Base-by-base conservation (phyloP, 2,888 invertebrate species). In the Chloromyia formosa region DNA sequence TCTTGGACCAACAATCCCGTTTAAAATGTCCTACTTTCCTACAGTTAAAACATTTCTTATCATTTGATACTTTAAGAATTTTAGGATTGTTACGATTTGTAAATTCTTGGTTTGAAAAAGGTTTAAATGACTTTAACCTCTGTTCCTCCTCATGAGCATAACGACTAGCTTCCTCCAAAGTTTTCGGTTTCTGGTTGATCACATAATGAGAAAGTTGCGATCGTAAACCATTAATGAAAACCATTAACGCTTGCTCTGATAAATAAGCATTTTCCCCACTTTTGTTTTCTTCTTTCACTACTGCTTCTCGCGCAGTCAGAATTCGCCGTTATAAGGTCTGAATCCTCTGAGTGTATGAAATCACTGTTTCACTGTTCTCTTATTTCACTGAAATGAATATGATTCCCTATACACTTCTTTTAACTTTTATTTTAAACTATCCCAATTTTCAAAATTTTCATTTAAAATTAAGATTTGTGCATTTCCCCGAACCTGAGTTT, bases 81-180 rank as follows among this genome's bases (percentile, higher is more conserved):
- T 49, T 3, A 5, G 49, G 49, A 49, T 5, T 10, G 12, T 49
- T 49, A 12, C 49, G 49, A n/a, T 49, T 49, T 49, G 49, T 49
- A n/a, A 49, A 49, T 2, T 49, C 49, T n/a, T n/a, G 3, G 1
- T 49, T 49, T 12, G 3, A 1, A n/a, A 12, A n/a, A 5, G 49
- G 49, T 49, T 49, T 49, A 7, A 49, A 3, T 10, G 10, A 35
- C 5, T 60, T 49, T 9, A 60, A 54, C 2, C 54, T 22, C 35
- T 74, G 75, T 18, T 71, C 74, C 10, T 75, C 73, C 16, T 74
- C 75, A 16, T 69, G 58, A 1, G 74, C 64, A 18, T 74, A 74
- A 35, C 49, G 54, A 66, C 75, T 73, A n/a, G 73, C 73, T 18
- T 75, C 75, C 10, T 64, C 12, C n/a, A 75, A 62, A 18, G 18